phyloP scores from a whole-genome alignment of 2,888 invertebrate genomes.

The Stratiomys singularior region DNA sequence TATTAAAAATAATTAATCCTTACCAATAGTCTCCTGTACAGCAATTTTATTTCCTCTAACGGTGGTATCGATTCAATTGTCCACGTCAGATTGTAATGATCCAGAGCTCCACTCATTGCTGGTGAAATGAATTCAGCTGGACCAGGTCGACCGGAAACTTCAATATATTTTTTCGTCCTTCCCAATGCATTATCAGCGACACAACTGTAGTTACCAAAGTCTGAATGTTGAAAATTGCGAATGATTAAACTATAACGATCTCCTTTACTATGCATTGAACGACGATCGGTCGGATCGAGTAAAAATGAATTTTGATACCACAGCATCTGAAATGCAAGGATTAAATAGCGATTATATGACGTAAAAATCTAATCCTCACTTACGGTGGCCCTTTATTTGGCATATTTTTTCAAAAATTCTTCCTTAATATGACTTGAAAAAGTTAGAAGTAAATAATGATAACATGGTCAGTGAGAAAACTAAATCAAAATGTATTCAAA shows the following conservation, averaged over 20 bases:
- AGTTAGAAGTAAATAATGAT: too few relatives aligned
- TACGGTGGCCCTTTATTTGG: too few relatives aligned
- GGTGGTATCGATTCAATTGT: constrained; percentile 74
- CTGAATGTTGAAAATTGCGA: constrained; percentile 70
- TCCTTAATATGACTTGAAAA: too few relatives aligned
- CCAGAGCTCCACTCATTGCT: constrained; percentile 70
- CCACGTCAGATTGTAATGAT: constrained; percentile 74
- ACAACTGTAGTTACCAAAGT: constrained; percentile 73
- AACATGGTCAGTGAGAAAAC: too few relatives aligned
- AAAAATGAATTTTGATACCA: constrained; percentile 75
- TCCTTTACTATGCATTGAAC: constrained; percentile 71
- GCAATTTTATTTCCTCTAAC: constrained; percentile 72
- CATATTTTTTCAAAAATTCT: too few relatives aligned
- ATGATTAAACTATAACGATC: constrained; percentile 71
- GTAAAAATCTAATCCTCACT: too few relatives aligned
- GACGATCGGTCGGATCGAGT: constrained; percentile 71
- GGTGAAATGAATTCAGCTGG: constrained; percentile 73
- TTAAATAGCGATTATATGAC: too few relatives aligned
- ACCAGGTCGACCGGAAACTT: constrained; percentile 73
- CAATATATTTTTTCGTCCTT: constrained; percentile 70
- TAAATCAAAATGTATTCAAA: too few relatives aligned
- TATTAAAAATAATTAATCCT: too few relatives aligned
- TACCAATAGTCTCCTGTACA: constrained; percentile 73
- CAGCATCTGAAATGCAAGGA: constrained; percentile 69
- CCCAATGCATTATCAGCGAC: constrained; percentile 69